Base-by-base conservation (phyloP, 2,888 invertebrate species). In the Conchocele bisecta region DNA sequence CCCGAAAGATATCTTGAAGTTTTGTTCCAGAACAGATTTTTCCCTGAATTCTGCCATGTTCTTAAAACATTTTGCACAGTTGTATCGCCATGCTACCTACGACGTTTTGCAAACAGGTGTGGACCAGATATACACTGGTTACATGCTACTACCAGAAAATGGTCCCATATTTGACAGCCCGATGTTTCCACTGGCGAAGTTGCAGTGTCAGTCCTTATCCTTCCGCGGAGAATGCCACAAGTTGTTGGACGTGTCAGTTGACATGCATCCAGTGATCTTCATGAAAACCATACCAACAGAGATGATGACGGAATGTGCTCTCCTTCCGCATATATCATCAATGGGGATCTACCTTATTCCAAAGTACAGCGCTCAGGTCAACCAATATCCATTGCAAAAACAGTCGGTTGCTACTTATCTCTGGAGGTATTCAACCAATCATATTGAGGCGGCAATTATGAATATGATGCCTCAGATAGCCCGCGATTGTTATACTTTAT, bases 261-360 rank as follows among this genome's bases (percentile, higher is more conserved):
- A 72, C 24, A 7, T 72, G 3, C 65, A 72, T 31, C 71, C 71
- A 4, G 71, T 72, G 0, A n/a, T 72, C 3, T 63, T 56, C 31
- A 29, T 54, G 5, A 39, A n/a, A 20, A 13, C 26, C 2, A 39
- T 29, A 13, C 71, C 71, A 31, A 1, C 33, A 17, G 37, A 61
- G 24, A 33, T 46, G 2, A 13, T 24, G 1, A 15, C 9, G 17
- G n/a, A 29, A 11, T 57, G 37, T 13, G 11, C 4, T 33, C n/a
- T 60, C 7, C 33, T 72, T 2, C 44, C 39, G 29, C 39, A 72
- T 42, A 48, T 66, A 29, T 17, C 60, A 22, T 13, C 54, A 9
- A 54, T 22, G 13, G 71, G 71, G 4, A 66, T 66, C 28, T 72
- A 65, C 31, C 39, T 66, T 5, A 57, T 72, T 22, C 71, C 71